Evolutionary conservation across 2,888 invertebrate genomes (phyloP), one percentile per base, ranked within the genome.

Genomic region (Hirtodrosophila confusa): DNA sequence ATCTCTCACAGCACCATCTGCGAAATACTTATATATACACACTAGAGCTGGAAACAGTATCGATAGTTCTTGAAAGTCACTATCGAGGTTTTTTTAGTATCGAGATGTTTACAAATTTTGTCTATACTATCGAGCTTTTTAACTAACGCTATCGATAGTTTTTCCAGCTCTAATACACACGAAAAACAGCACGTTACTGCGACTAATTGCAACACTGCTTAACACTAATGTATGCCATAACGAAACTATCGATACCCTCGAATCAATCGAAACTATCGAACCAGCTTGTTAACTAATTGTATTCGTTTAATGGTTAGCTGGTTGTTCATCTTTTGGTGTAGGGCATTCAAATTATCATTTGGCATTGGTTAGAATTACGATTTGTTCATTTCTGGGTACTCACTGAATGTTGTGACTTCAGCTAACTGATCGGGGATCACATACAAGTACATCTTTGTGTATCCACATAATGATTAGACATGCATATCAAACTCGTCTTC

Each of bases 171-270:
- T 31, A 31, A 31, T 6, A 63, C 36, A 39, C 60, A 74, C 49
- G 17, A 58, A 36, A 45, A 51, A 48, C 23, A 58, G 75, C 82
- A 82, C 83, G 70, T 56, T 55, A 64, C 78, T 53, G 78, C 63
- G 64, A 70, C 79, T 79, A 78, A 84, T 50, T 60, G 69, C 69
- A 62, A 58, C 69, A 54, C 43, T 51, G 72, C 73, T 71, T 67
- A 7, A 71, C 45, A 72, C 72, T 65, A 69, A 53, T 39, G 37
- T 12, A 36, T 7, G 10, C 37, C n/a, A 50, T 50, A 47, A 39
- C n/a, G 8, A 36, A 33, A 48, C 6, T 41, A 51, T 41, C 40
- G 33, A 31, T 8, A 31, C 0, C 31, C 41, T 41, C 56, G 41
- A 7, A 41, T 36, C 8, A 23, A 37, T 40, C 33, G 58, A 40